phyloP scores from a whole-genome alignment of 2,797 vertebrate species.

The Manis javanica region DNA sequence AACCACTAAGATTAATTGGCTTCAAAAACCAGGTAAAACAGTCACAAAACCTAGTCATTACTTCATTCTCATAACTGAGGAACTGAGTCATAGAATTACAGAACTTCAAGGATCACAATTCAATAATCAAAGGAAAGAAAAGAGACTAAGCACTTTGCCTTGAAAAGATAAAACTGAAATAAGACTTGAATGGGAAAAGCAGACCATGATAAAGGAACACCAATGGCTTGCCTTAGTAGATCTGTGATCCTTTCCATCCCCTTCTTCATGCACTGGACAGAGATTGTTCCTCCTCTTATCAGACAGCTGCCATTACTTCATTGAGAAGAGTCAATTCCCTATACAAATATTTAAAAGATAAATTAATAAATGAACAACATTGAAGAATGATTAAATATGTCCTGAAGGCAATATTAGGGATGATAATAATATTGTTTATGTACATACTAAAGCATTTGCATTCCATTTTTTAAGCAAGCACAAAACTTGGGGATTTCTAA shows the following conservation, averaged over 20 bases:
- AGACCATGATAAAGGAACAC: neutral
- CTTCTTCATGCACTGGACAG: neutral
- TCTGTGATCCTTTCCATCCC: neutral
- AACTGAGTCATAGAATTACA: neutral
- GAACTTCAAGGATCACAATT: neutral
- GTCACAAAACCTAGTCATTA: neutral
- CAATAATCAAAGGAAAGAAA: neutral
- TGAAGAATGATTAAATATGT: neutral
- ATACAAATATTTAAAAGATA: neutral
- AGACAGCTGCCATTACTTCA: neutral
- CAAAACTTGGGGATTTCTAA: neutral
- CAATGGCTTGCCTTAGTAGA: neutral
- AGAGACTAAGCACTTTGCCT: neutral
- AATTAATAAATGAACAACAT: conserved; percentile 20
- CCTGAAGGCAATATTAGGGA: conserved; percentile 26
- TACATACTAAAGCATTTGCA: neutral
- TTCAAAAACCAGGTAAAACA: neutral
- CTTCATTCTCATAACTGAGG: neutral
- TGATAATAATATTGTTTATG: neutral
- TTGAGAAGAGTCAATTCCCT: neutral
- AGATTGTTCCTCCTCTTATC: neutral
- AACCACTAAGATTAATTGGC: neutral
- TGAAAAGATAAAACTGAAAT: neutral
- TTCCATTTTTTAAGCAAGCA: neutral
- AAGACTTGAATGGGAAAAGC: neutral